Percentiles rank a stretch among this genome's conserved stretches.
Evolutionary conservation across 2,113 vertebrate genomes (phyloP).

Genomic region (Symphodus melops): DNA sequence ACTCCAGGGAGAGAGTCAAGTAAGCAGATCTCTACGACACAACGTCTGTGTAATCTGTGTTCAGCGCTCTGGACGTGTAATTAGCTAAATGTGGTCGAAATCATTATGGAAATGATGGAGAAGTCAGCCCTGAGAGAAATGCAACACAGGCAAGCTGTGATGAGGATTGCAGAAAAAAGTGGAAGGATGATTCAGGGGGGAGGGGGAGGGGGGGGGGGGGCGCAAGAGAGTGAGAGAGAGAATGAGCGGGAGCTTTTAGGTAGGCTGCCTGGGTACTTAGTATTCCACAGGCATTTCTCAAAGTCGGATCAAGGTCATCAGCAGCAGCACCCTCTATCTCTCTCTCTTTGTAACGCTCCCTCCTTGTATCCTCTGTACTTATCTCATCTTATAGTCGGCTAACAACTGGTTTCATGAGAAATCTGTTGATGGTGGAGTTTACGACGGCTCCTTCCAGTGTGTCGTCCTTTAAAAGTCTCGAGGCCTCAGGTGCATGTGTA

Average conservation of each 20-base stretch:
- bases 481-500: slow-evolving; percentile 1
- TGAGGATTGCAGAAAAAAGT: slow-evolving; percentile 52
- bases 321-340: slow-evolving; percentile 59
- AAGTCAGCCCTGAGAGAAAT: slow-evolving; percentile 17
- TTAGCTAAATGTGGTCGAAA: slow-evolving; percentile 10
- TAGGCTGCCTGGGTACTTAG: slow-evolving; percentile 62
- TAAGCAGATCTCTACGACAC: slow-evolving; percentile 65
- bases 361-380: slow-evolving; percentile 48
- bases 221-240: slow-evolving; percentile 3
- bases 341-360: slow-evolving; percentile 40
- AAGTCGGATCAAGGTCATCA: slow-evolving; percentile 78
- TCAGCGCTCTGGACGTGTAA: slow-evolving; percentile 2
- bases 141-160: slow-evolving; percentile 32
- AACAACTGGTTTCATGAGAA: slow-evolving; percentile 47
- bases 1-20: slow-evolving; percentile 96
- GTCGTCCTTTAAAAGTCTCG: slow-evolving; percentile 23
- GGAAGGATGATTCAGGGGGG: slow-evolving; percentile 62
- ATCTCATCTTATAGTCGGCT: slow-evolving; percentile 40
- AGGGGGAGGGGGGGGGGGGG: slow-evolving; percentile 42
- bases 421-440: slow-evolving; percentile 56
- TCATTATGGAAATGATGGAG: slow-evolving; percentile 23
- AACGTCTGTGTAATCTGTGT: background rate
- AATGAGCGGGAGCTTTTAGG: slow-evolving; percentile 61
- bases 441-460: slow-evolving; percentile 21
- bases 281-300: slow-evolving; percentile 79